Evolutionary conservation across 2,797 vertebrate species (phyloP), one percentile per base, ranked within the genome.

Genomic region (Spinus olivaceus): DNA sequence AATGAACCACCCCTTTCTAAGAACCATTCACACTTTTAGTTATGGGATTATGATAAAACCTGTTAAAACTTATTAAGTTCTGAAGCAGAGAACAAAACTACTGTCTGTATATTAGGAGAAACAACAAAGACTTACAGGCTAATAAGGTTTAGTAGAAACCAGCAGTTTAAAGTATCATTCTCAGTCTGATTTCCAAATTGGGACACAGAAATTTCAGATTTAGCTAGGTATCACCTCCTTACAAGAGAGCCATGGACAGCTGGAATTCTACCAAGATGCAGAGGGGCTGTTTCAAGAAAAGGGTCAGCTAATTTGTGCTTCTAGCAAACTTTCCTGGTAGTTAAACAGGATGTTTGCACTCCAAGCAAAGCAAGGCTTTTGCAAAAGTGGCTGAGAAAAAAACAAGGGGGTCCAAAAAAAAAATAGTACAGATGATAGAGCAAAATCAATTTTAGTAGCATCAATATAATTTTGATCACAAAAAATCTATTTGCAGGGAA

Each of bases 1-100:
- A 92, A 89, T 46, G 91, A 93, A 96, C 95, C 89, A 97, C 74
- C 77, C 83, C 70, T 96, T 96, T 94, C 88, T 92, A 96, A 97
- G 90, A 98, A 96, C 97, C 91, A 96, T 84, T 94, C 90, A 92
- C 53, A 74, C 27, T 83, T 97, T 95, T 95, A 96, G 33, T 96
- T 97, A 91, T 71, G 67, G 41, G 74, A 42, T 94, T 94, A 91
- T 72, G 69, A 83, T 88, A 97, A 72, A 95, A 96, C 50, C 74
- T 80, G 74, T 84, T 79, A 95, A 92, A 95, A 94, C 47, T 85
- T 93, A 77, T 5, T 81, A 84, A 86, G 66, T 84, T 95, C 85
- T 90, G 60, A 91, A 95, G 57, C 18, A 83, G 64, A 94, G 22
- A 60, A 47, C 25, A 93, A 41, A 76, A 66, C n/a, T 90, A 22